Conservation (phyloP, 2,113 vertebrate genomes). For the Chaenocephalus aceratus region DNA sequence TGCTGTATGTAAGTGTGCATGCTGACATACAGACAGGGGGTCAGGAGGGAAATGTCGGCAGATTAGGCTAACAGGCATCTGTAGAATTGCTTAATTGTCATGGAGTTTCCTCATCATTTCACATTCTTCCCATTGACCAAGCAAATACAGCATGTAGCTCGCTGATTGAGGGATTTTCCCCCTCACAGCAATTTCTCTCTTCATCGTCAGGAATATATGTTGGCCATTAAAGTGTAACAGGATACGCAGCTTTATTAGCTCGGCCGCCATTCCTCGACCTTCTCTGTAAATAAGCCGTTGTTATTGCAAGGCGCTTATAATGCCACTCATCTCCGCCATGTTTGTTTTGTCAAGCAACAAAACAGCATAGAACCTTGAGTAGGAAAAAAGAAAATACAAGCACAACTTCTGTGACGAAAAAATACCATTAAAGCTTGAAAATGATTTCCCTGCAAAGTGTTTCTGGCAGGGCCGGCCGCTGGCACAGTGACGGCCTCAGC, state of each 20-base stretch:
- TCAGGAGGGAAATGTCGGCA: not conserved
- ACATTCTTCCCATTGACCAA: slow-evolving; percentile 52
- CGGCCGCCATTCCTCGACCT: slow-evolving; percentile 49
- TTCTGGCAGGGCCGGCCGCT: slow-evolving; percentile 69
- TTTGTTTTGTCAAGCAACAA: slow-evolving; percentile 87
- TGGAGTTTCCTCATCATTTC: slow-evolving; percentile 55
- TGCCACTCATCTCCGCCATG: slow-evolving; percentile 81
- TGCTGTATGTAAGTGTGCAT: not conserved
- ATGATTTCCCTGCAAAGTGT: slow-evolving; percentile 67
- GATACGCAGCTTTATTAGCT: slow-evolving; percentile 72
- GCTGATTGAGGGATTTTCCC: slow-evolving; percentile 42
- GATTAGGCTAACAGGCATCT: slow-evolving; percentile 40
- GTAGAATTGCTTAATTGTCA: slow-evolving; percentile 32
- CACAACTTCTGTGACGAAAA: slow-evolving; percentile 86
- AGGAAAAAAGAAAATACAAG: slow-evolving; percentile 48
- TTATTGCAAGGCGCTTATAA: slow-evolving; percentile 83
- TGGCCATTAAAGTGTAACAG: slow-evolving; percentile 78
- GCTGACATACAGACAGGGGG: not conserved
- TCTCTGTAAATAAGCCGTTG: slow-evolving; percentile 84
- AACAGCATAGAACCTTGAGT: slow-evolving; percentile 63
- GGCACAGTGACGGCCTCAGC: slow-evolving; percentile 20
- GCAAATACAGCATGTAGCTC: slow-evolving; percentile 50
- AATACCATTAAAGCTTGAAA: slow-evolving; percentile 83
- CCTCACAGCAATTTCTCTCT: slow-evolving; percentile 21
- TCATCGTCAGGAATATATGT: slow-evolving; percentile 55